Evolutionary conservation across 2,888 invertebrate species (phyloP), one percentile per base, ranked within the genome.

Genomic region (Scaptomyza flava): DNA sequence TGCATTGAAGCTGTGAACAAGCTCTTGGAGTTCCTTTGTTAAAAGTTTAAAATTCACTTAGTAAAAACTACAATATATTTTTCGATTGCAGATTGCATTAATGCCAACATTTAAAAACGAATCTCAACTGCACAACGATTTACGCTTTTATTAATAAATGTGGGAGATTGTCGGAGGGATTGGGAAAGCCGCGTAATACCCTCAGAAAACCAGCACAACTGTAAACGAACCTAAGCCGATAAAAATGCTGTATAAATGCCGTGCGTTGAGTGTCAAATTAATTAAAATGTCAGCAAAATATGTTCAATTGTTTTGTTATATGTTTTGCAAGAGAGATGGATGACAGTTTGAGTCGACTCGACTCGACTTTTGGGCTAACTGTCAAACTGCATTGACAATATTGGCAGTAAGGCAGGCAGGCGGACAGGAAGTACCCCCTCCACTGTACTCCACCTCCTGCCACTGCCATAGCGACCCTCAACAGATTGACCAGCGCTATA

Each of bases 271-370:
- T 86, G 89, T 85, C 89, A 85, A 87, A 86, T 86, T 86, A 86
- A 86, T 86, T 86, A 86, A 86, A 89, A 86, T 89, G 86, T 89
- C 86, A 86, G 86, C 85, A 80, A 86, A 86, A 86, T 89, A 84
- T 86, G 86, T 86, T 87, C 74, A 67, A 78, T 81, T 83, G 85
- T 72, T 72, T 38, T 79, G 79, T 61, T 64, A 38, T 38, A 38
- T 34, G 61, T 45, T 51, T 51, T 27, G 46, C 51, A 64, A 34
- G 43, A 31, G 76, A 83, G 87, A 85, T 84, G 82, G 79, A 81
- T 85, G 84, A 77, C 83, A 85, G 79, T 76, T 76, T 33, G 6
- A 12, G 11, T 20, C 17, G 11, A 11, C 0, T 17, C 41, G 47
- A 17, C 9, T 42, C 42, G 67, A 51, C 67, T 69, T 69, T 73